These are phyloP conservation scores for Megastigmus dorsalis DNA, from an alignment of 2,888 invertebrate species.

Conservation along the genomic window DNA sequence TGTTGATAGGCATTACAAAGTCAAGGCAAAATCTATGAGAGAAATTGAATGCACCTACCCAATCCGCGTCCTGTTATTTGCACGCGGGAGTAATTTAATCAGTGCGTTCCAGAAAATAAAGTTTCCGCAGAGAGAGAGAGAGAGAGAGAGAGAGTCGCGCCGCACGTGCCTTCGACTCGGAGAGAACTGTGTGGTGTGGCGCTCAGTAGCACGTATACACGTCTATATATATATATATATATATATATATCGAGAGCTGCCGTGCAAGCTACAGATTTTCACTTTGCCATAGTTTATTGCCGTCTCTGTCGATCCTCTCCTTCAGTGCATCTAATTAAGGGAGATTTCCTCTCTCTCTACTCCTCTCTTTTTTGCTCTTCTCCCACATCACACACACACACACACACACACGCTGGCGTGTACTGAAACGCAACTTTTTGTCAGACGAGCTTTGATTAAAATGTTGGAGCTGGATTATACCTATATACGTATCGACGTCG, in stretches of 20 bases:
- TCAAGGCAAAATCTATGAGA: constrained; percentile 1
- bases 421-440: not conserved
- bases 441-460: constrained; percentile 35
- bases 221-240: too few relatives aligned
- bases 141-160: too few relatives aligned
- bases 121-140: constrained; percentile 6
- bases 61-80: not conserved
- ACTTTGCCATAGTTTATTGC: not conserved
- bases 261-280: not conserved
- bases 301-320: not conserved
- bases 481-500: not conserved
- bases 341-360: not conserved
- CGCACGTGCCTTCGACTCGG: too few relatives aligned
- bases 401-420: not conserved
- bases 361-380: not conserved
- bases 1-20: not conserved
- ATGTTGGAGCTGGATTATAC: constrained; percentile 2
- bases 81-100: constrained; percentile 39
- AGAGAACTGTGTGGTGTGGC: too few relatives aligned
- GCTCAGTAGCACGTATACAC: too few relatives aligned
- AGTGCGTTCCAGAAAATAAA: constrained; percentile 42
- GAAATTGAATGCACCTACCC: constrained; percentile 44
- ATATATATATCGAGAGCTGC: not conserved
- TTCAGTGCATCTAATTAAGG: constrained; percentile 32
- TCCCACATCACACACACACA: not conserved